Conservation (phyloP, 1,140 invertebrate genomes). For the Radopholus similis region DNA sequence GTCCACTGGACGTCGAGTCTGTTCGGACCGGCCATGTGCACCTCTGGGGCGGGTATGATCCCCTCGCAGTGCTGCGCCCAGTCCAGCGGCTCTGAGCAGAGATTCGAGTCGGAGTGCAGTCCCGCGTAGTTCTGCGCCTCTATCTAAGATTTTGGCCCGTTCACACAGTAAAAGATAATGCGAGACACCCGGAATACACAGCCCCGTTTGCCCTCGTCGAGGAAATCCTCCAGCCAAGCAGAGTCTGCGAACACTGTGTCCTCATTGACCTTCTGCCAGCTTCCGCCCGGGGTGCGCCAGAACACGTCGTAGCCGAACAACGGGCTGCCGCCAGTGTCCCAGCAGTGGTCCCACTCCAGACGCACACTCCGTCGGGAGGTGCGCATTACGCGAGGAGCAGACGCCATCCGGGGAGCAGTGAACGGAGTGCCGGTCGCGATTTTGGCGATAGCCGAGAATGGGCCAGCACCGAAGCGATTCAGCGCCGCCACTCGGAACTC, state of each 20-base stretch:
- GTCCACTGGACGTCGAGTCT: constrained; percentile 43
- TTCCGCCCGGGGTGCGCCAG: constrained; percentile 68
- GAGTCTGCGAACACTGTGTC: constrained; percentile 76
- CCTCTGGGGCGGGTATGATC: constrained; percentile 36
- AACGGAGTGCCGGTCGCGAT: constrained; percentile 51
- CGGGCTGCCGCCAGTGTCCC: constrained; percentile 83
- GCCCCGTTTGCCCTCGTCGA: constrained; percentile 82
- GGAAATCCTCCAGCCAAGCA: constrained; percentile 78
- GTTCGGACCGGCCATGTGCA: constrained; percentile 25
- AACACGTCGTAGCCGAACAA: constrained; percentile 95
- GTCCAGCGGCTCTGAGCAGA: constrained; percentile 40
- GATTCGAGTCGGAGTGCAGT: constrained; percentile 41
- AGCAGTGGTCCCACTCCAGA: constrained; percentile 88
- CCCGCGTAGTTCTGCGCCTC: not conserved
- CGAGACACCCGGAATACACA: constrained; percentile 67
- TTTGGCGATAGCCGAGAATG: constrained; percentile 35
- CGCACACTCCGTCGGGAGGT: constrained; percentile 15
- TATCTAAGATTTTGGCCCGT: too few species aligned
- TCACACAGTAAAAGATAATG: too few species aligned
- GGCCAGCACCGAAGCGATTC: constrained; percentile 51
- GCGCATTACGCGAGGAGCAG: constrained; percentile 33
- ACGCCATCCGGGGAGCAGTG: constrained; percentile 39
- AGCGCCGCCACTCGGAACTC: constrained; percentile 52
- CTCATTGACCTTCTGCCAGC: constrained; percentile 73
- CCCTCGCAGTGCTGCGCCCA: not conserved